A percentile compares a stretch with the other conserved stretches of the same genome.
phyloP scores from a whole-genome alignment of 2,113 vertebrate genomes.

The Hemiscyllium ocellatum region DNA sequence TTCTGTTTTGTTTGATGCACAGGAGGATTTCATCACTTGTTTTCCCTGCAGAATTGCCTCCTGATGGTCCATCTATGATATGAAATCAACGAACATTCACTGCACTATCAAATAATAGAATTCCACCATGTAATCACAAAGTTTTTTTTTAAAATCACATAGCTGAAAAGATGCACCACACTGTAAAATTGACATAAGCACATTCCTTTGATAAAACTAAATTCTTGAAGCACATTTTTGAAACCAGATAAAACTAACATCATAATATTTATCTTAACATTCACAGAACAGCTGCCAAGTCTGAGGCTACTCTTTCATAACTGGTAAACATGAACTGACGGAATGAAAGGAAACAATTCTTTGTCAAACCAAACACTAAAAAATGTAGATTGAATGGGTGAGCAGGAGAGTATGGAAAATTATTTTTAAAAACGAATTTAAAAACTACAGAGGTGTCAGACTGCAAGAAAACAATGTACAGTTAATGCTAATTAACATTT shows the following conservation, averaged over 20 bases:
- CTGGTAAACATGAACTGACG: neutral
- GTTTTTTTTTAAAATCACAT: neutral
- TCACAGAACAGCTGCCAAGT: neutral
- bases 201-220: conserved; percentile 7
- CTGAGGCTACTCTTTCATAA: neutral
- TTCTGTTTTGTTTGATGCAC: too few relatives aligned
- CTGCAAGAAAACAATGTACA: neutral
- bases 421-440: neutral
- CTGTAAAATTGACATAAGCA: neutral
- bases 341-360: neutral
- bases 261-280: neutral
- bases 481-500: neutral
- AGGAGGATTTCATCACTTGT: neutral
- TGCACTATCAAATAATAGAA: neutral
- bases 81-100: neutral
- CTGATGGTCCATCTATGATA: neutral
- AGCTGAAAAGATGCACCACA: neutral
- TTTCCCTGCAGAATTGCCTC: neutral
- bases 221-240: neutral
- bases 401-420: neutral
- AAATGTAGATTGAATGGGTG: neutral
- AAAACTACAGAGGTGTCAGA: neutral
- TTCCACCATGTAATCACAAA: neutral
- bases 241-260: neutral
- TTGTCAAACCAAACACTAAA: neutral